Base-by-base conservation (phyloP, 2,888 invertebrate genomes). In the Tachystola acroxantha region DNA sequence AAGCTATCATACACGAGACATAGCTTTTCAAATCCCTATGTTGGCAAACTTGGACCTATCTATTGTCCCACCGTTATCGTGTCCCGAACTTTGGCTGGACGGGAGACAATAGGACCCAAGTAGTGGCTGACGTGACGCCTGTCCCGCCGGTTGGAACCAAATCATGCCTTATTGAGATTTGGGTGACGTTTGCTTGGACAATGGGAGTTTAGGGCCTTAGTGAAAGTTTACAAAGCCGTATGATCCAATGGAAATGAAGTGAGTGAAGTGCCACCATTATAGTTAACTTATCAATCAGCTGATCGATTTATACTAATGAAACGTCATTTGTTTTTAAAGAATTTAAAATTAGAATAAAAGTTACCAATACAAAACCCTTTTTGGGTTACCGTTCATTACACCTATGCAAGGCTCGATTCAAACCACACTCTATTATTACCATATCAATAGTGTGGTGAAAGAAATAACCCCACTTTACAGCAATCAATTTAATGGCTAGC, bases 11-110 rank as follows among this genome's bases (percentile, higher is more conserved):
- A 52, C 52, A 48, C 53, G 48, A 40, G 50, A 54, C 55, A 56
- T 52, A 48, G 66, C 71, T 68, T 70, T 76, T 72, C 70, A 70
- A 70, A 73, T 68, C 72, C 69, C 55, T 52, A 60, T 56, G 62
- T 64, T 56, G 53, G 57, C 64, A 59, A 69, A 75, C 71, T 76
- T 74, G 68, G 63, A 67, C 67, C 68, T 67, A 62, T 61, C 58
- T 62, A 67, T 76, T 71, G 67, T 75, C 62, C 49, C 59, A n/a
- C n/a, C 46, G 58, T 77, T 79, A 79, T 78, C 80, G 50, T 20
- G 41, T 36, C 53, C 62, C 70, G 64, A 79, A 79, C 70, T 79
- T 79, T 62, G 60, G 46, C 57, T 56, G 61, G 50, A n/a, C n/a
- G n/a, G n/a, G 70, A 75, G 75, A 77, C 72, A 71, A 73, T 57